Evolutionary conservation across 2,113 vertebrate species (phyloP).

Genomic region (Mesocricetus auratus): DNA sequence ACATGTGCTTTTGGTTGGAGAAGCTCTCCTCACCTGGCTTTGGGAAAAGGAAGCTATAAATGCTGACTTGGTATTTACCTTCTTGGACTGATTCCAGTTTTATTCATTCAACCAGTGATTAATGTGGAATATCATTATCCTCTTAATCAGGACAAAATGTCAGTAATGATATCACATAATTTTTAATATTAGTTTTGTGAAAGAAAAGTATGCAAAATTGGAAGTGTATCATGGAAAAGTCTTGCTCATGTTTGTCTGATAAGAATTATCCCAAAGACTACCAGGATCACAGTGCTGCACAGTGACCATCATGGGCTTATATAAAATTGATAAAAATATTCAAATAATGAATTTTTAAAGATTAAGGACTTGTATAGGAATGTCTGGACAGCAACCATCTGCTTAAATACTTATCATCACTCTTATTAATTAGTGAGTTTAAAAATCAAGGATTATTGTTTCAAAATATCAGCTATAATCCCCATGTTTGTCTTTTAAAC

Average conservation of each 20-base stretch:
- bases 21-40: slow-evolving; percentile 23
- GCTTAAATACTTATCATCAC: not conserved
- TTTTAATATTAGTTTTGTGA: not conserved
- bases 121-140: not conserved
- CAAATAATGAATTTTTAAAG: not conserved
- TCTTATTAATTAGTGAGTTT: not conserved
- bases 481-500: not conserved
- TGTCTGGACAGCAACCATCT: not conserved
- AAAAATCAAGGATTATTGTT: not conserved
- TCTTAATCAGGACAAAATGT: not conserved
- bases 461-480: not conserved
- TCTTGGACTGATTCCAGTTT: slow-evolving; percentile 1
- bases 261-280: too few relatives aligned
- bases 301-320: not conserved
- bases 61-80: slow-evolving; percentile 1
- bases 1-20: slow-evolving; percentile 18
- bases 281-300: not conserved
- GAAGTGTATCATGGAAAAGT: not conserved
- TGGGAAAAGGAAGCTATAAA: not conserved
- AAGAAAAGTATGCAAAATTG: not conserved
- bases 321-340: not conserved
- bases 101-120: not conserved
- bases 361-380: not conserved
- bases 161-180: not conserved
- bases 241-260: too few relatives aligned